Conservation (phyloP, 2,113 vertebrate genomes). For the Penelope pileata region DNA sequence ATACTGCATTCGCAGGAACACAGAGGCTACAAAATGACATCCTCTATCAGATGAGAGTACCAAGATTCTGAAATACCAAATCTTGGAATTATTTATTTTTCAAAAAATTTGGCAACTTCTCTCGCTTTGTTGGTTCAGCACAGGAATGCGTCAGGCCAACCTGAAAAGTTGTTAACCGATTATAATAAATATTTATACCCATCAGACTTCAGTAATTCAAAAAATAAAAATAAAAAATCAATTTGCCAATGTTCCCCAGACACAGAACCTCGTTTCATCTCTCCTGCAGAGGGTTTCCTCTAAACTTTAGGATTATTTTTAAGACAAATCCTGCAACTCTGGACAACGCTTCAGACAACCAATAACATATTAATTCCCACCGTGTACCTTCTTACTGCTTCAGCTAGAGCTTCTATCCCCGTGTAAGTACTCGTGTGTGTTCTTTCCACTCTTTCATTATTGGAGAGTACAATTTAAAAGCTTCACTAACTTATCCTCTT, state of each 20-base stretch:
- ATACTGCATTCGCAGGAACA: no score
- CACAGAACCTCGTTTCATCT: background rate
- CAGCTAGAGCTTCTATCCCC: background rate
- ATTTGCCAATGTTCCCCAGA: background rate
- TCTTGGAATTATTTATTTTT: no score
- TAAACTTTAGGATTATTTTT: background rate
- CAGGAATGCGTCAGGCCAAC: no score
- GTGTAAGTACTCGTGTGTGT: background rate
- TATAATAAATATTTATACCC: background rate
- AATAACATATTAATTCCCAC: background rate
- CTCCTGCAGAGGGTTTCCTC: background rate
- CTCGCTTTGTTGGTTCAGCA: no score
- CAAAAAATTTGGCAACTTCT: no score
- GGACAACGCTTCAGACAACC: no score
- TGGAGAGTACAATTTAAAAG: no score
- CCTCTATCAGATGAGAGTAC: no score
- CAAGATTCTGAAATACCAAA: no score
- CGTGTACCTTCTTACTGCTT: background rate
- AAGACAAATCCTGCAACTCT: background rate
- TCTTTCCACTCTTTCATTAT: background rate
- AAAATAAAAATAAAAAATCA: background rate
- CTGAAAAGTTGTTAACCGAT: background rate
- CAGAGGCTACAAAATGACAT: no score
- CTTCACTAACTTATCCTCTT: no score
- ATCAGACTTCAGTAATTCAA: background rate